These are phyloP conservation scores for Acrobasis repandana DNA, from an alignment of 2,888 invertebrate species.

Conservation along the genomic window DNA sequence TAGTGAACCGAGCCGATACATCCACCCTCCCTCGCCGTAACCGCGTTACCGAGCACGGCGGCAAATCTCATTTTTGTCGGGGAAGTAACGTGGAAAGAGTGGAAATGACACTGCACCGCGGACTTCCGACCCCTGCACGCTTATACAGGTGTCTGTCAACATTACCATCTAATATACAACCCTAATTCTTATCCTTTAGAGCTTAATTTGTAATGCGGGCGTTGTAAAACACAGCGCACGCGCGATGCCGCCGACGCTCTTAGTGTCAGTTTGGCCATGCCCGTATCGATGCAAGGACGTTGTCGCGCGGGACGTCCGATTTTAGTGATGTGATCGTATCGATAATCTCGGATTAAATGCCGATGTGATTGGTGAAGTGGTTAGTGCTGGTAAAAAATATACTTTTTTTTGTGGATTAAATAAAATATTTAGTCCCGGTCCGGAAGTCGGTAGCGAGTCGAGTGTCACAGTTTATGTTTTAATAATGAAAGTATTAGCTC, in stretches of 20 bases:
- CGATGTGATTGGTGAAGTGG: slow-evolving; percentile 7
- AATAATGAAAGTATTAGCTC: slow-evolving; percentile 61
- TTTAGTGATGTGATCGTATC: slow-evolving; percentile 57
- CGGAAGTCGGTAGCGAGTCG: slow-evolving; percentile 8
- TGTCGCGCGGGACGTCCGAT: slow-evolving; percentile 24
- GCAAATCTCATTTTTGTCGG: slow-evolving; percentile 78
- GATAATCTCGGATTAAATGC: slow-evolving; percentile 33
- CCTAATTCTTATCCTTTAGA: slow-evolving; percentile 28
- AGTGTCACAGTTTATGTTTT: slow-evolving; percentile 55
- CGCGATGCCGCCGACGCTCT: slow-evolving; percentile 41
- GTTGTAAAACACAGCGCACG: slow-evolving; percentile 6
- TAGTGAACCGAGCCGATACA: slow-evolving; percentile 18
- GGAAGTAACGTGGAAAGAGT: slow-evolving; percentile 74
- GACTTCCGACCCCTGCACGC: slow-evolving; percentile 73
- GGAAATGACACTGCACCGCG: slow-evolving; percentile 80
- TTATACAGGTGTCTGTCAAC: slow-evolving; percentile 72
- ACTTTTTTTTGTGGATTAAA: neutral
- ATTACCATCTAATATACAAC: slow-evolving; percentile 32
- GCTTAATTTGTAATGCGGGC: neutral
- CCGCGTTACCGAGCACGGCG: slow-evolving; percentile 47
- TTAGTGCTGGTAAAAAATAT: neutral
- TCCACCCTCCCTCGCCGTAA: slow-evolving; percentile 40
- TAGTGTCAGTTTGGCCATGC: slow-evolving; percentile 61
- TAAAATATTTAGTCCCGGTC: neutral
- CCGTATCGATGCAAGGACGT: slow-evolving; percentile 46